phyloP scores from a whole-genome alignment of 1,140 invertebrate genomes.

The Pogonomyrmex californicus region DNA sequence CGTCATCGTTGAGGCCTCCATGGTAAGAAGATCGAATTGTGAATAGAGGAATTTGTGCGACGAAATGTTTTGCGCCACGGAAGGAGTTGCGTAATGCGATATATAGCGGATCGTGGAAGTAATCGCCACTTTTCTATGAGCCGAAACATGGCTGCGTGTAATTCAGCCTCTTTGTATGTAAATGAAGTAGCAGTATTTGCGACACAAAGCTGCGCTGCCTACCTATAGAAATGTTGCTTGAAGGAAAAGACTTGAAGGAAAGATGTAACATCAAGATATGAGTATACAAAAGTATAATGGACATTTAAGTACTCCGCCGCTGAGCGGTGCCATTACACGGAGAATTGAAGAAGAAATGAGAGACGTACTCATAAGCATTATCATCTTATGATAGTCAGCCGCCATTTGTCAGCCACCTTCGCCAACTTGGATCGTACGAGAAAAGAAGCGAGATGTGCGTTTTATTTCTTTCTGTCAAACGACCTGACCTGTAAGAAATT shows the following conservation, averaged over 20 bases:
- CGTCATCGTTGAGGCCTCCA: slow-evolving; percentile 1
- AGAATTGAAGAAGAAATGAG: neutral
- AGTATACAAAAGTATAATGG: slow-evolving; percentile 1
- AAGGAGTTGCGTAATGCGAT: slow-evolving; percentile 55
- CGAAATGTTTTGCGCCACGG: neutral
- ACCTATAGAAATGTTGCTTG: slow-evolving; percentile 5
- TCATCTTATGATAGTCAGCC: neutral
- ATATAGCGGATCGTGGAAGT: slow-evolving; percentile 1
- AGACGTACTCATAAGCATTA: neutral
- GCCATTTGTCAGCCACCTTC: slow-evolving; percentile 14
- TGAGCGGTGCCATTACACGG: neutral
- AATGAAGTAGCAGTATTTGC: slow-evolving; percentile 60
- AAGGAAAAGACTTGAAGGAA: neutral
- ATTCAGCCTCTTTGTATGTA: slow-evolving; percentile 68
- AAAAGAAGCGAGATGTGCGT: neutral
- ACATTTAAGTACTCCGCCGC: slow-evolving; percentile 11
- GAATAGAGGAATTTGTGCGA: neutral
- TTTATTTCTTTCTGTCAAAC: neutral
- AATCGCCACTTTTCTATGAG: slow-evolving; percentile 65
- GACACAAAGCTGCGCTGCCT: slow-evolving; percentile 34
- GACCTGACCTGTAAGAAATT: neutral
- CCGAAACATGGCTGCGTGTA: slow-evolving; percentile 52
- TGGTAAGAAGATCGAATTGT: slow-evolving; percentile 47
- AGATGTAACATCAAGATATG: slow-evolving; percentile 47
- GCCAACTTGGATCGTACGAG: neutral